phyloP scores from a whole-genome alignment of 2,888 invertebrate species.

The Anarsia innoxiella region DNA sequence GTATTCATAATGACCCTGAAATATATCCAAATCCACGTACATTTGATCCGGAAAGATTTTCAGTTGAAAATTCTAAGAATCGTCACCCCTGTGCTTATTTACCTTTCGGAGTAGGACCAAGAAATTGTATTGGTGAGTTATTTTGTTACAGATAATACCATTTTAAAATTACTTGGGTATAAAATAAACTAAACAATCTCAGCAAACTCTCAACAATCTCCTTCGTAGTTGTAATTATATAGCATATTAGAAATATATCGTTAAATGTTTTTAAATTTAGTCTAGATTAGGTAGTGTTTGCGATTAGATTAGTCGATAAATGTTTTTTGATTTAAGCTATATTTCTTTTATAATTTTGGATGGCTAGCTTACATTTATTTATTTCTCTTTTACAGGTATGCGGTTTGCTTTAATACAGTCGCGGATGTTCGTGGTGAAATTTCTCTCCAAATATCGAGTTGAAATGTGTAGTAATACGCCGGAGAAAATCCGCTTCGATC shows the following conservation, averaged over 20 bases:
- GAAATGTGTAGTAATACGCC: slow-evolving; percentile 26
- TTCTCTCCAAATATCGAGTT: slow-evolving; percentile 33
- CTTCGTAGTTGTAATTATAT: no score
- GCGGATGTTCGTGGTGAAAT: slow-evolving; percentile 28
- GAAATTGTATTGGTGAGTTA: slow-evolving; percentile 72
- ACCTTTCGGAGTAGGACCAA: slow-evolving; percentile 73
- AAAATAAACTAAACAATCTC: no score
- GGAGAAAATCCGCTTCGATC: not conserved
- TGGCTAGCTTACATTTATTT: no score
- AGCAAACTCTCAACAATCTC: no score
- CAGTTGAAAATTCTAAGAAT: slow-evolving; percentile 66
- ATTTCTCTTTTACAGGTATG: slow-evolving; percentile 31
- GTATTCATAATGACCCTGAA: slow-evolving; percentile 59
- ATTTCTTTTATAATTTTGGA: no score
- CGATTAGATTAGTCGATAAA: no score
- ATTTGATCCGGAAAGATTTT: slow-evolving; percentile 75
- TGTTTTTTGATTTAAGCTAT: no score
- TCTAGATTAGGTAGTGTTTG: no score
- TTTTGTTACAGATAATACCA: slow-evolving; percentile 20
- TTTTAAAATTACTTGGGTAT: no score
- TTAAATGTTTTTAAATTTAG: no score
- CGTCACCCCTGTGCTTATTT: slow-evolving; percentile 41
- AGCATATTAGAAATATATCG: slow-evolving; percentile 23
- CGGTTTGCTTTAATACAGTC: slow-evolving; percentile 38
- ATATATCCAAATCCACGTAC: slow-evolving; percentile 67